Evolutionary conservation across 1,140 invertebrate genomes (phyloP).

Genomic region (Aphaenogaster ashmeadi): DNA sequence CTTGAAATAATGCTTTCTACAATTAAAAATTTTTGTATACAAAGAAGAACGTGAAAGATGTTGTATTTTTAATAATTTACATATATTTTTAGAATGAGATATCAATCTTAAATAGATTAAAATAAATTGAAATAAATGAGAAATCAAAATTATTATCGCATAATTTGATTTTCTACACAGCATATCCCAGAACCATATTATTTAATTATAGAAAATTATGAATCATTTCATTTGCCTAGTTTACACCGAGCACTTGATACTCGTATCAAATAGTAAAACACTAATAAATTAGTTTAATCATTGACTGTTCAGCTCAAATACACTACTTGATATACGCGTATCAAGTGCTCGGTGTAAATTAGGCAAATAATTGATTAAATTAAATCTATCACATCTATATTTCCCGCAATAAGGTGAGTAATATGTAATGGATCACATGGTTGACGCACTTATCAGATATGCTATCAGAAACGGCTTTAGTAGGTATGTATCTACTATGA

Average conservation of each 20-base stretch:
- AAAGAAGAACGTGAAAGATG: neutral
- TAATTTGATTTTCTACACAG: conserved; percentile 3
- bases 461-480: conserved; percentile 69
- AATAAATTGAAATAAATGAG: neutral
- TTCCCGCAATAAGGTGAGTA: conserved; percentile 42
- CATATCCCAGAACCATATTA: neutral
- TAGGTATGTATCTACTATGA: conserved; percentile 7
- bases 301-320: no score
- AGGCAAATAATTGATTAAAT: conserved; percentile 10
- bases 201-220: neutral
- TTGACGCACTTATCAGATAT: conserved; percentile 77
- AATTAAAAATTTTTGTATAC: conserved; percentile 9
- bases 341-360: no score
- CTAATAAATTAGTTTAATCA: no score
- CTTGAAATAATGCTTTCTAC: conserved; percentile 21
- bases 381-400: neutral
- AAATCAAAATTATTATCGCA: neutral
- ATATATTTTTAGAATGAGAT: neutral
- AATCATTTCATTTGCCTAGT: neutral
- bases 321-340: no score
- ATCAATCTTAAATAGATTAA: neutral
- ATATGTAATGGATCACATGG: conserved; percentile 25
- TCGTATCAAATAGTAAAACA: no score
- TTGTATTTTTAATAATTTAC: conserved; percentile 12
- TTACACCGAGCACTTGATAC: no score